Percentiles rank a stretch among this genome's conserved stretches.
Evolutionary conservation across 2,888 invertebrate species (phyloP).

Genomic region (Anodontia alba): DNA sequence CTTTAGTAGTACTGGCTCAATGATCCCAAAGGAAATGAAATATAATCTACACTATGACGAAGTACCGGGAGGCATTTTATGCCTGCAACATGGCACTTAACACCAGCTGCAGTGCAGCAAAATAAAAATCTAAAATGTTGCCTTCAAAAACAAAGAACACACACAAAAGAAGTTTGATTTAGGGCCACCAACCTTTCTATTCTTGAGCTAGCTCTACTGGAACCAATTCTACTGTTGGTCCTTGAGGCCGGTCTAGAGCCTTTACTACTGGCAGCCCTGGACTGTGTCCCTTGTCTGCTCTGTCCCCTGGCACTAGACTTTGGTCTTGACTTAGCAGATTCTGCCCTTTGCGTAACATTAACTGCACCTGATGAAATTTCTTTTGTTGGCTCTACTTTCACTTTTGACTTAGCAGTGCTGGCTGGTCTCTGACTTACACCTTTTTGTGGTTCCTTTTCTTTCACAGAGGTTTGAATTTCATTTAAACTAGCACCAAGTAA

Average conservation of each 20-base stretch:
- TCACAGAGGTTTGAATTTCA: constrained; percentile 36
- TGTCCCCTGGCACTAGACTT: constrained; percentile 26
- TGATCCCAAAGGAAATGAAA: no score
- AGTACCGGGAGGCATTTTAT: no score
- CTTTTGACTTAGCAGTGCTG: not conserved
- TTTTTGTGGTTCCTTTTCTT: not conserved
- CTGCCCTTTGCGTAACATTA: not conserved
- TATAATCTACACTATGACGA: no score
- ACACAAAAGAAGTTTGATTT: no score
- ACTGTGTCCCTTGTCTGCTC: constrained; percentile 43
- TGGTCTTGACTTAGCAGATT: constrained; percentile 11
- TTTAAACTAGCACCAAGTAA: constrained; percentile 49
- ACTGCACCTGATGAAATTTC: not conserved
- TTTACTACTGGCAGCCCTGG: constrained; percentile 41
- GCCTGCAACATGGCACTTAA: no score
- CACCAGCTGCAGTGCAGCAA: no score
- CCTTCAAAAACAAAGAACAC: no score
- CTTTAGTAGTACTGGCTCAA: no score
- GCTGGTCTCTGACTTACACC: not conserved
- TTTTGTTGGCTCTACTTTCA: not conserved
- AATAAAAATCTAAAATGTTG: no score
- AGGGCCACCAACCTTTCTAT: not conserved
- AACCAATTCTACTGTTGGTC: constrained; percentile 67
- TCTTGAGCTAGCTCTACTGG: constrained; percentile 37
- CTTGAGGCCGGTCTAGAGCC: constrained; percentile 68